These are phyloP conservation scores for Neoaliturus tenellus DNA, from an alignment of 2,888 invertebrate genomes.

Conservation along the genomic window DNA sequence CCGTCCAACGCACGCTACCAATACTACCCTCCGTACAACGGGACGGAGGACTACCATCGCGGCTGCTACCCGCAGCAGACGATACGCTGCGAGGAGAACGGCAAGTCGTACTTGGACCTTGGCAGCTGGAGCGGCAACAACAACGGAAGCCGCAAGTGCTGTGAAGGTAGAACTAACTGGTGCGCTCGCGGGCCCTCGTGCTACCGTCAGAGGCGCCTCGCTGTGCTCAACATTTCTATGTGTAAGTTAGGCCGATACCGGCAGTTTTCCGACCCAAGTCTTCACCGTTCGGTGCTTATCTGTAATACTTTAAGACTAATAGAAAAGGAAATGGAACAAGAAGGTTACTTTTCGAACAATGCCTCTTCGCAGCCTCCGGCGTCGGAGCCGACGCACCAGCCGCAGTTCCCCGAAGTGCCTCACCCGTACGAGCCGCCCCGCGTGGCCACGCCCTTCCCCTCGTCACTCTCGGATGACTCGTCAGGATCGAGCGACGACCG, in stretches of 20 bases:
- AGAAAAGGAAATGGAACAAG: constrained; percentile 90
- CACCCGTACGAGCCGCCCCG: constrained; percentile 71
- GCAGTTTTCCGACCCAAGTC: constrained; percentile 92
- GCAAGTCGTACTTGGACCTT: constrained; percentile 92
- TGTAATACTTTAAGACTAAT: constrained; percentile 94
- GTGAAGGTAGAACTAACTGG: constrained; percentile 85
- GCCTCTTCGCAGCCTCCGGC: constrained; percentile 49
- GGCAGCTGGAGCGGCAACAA: constrained; percentile 76
- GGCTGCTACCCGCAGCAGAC: constrained; percentile 79
- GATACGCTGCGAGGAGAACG: constrained; percentile 92
- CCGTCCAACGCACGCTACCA: constrained; percentile 54
- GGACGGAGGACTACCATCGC: constrained; percentile 38
- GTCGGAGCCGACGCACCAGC: constrained; percentile 27
- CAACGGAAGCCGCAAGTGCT: constrained; percentile 74
- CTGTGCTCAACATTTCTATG: constrained; percentile 94
- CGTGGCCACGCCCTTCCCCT: constrained; percentile 79
- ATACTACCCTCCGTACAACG: constrained; percentile 30
- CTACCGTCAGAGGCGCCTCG: constrained; percentile 89
- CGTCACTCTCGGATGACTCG: constrained; percentile 71
- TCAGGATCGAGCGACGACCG: constrained; percentile 74
- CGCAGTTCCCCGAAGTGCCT: constrained; percentile 60
- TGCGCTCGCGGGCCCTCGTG: constrained; percentile 85
- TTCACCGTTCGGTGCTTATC: constrained; percentile 93
- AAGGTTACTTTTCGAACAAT: constrained; percentile 70
- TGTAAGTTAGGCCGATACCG: constrained; percentile 92